These are phyloP conservation scores for Drosophila borborema DNA, from an alignment of 2,888 invertebrate genomes.

Conservation along the genomic window DNA sequence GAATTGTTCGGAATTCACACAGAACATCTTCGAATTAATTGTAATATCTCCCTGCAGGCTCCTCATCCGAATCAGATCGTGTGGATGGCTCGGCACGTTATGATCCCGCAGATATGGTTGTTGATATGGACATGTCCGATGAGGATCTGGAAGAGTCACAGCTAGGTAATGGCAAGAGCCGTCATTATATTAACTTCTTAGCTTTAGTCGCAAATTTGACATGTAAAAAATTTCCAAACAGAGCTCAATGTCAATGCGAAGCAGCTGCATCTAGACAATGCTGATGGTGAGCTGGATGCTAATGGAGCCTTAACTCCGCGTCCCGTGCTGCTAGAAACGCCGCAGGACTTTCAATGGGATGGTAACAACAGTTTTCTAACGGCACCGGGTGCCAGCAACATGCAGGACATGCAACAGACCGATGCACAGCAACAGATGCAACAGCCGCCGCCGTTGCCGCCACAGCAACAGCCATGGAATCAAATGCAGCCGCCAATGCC, in stretches of 20 bases:
- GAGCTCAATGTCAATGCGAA: conserved; percentile 55
- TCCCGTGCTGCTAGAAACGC: conserved; percentile 81
- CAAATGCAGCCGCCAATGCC: conserved; percentile 68
- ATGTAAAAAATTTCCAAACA: conserved; percentile 39
- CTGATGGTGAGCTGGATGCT: conserved; percentile 55
- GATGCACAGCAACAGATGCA: conserved; percentile 54
- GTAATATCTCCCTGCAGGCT: conserved; percentile 54
- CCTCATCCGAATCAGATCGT: conserved; percentile 77
- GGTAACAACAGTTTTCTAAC: conserved; percentile 56
- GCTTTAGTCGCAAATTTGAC: conserved; percentile 21
- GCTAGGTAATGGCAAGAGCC: conserved; percentile 74
- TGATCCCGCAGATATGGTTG: conserved; percentile 89
- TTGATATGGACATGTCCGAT: conserved; percentile 95
- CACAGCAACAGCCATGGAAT: conserved; percentile 70
- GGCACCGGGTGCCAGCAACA: conserved; percentile 37
- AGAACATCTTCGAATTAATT: neutral
- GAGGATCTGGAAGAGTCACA: conserved; percentile 87
- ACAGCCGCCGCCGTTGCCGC: conserved; percentile 51
- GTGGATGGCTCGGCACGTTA: conserved; percentile 80
- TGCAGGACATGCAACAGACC: conserved; percentile 64
- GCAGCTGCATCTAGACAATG: conserved; percentile 31
- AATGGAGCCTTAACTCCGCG: conserved; percentile 60
- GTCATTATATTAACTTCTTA: neutral
- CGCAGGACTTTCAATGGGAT: conserved; percentile 81
- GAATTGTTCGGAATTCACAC: rapidly evolving